phyloP scores from a whole-genome alignment of 1,140 invertebrate species.

The Trichoplusia ni region DNA sequence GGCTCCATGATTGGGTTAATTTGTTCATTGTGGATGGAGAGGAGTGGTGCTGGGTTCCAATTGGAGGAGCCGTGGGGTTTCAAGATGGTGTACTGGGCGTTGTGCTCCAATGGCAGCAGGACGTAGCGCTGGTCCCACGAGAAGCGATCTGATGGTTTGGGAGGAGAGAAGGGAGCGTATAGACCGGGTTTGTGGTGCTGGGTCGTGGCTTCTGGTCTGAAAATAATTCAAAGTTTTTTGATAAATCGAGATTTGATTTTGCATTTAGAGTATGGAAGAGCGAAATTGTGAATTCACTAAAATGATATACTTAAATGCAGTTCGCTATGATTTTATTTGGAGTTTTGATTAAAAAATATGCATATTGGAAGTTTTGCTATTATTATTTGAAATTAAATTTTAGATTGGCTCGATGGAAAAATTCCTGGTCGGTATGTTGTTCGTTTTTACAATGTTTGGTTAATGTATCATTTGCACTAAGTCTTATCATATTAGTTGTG shows the following conservation, averaged over 20 bases:
- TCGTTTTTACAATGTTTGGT: no score
- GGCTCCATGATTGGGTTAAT: constrained; percentile 70
- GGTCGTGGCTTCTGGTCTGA: constrained; percentile 71
- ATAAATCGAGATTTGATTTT: not conserved
- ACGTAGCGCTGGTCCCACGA: constrained; percentile 41
- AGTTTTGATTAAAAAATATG: no score
- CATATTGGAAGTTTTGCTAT: no score
- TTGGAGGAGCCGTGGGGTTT: constrained; percentile 56
- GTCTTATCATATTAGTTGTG: no score
- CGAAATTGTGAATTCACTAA: no score
- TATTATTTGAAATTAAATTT: no score
- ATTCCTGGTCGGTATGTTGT: no score
- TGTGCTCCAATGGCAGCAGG: constrained; percentile 53
- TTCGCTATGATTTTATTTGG: no score
- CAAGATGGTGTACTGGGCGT: constrained; percentile 61
- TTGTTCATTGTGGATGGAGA: constrained; percentile 64
- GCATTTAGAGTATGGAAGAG: no score
- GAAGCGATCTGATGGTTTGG: constrained; percentile 59
- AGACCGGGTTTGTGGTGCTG: constrained; percentile 79
- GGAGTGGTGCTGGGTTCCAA: constrained; percentile 55
- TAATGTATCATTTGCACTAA: no score
- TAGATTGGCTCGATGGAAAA: no score
- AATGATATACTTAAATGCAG: no score
- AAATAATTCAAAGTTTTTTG: constrained; percentile 35
- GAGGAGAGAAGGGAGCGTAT: constrained; percentile 77